Base-by-base conservation (phyloP, 2,113 vertebrate species). In the Brienomyrus brachyistius region DNA sequence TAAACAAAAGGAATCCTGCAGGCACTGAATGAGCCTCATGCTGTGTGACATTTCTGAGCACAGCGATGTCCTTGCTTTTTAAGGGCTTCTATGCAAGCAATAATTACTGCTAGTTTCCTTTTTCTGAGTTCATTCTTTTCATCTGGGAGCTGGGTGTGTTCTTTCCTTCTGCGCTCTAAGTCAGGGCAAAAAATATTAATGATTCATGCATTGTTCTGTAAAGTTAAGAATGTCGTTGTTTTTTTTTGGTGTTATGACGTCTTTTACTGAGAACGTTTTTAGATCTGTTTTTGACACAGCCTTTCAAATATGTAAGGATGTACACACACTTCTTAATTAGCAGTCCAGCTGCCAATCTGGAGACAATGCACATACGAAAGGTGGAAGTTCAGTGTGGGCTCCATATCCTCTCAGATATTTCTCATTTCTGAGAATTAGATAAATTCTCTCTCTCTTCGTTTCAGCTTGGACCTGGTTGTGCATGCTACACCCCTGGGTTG, bases 81-180 rank as follows among this genome's bases (percentile, higher is more conserved):
- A 52, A 35, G 45, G 11, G 45, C 45, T 77, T 59, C 80, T 47
- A 19, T 59, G 50, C 43, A 23, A 82, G 35, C 27, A 54, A 51
- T 86, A 50, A 86, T 50, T 86, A 86, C 31, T 19, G 3, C 40
- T 23, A 48, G 35, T 59, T 47, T 17, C 6, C 48, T 59, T 80
- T 31, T 80, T 80, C 56, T 40, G 2, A 51, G 43, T 19, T 88
- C 27, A 59, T 62, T 77, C 52, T 89, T 82, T 83, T 77, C 70
- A 77, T 35, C 35, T 40, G 74, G 27, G 35, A 77, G 31, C 35
- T 19, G 15, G 51, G 74, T 43, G 11, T 35, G 50, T 17, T 8
- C 62, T 91, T 88, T 86, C 88, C 48, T 70, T 77, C 50, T 45
- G 54, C 43, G 7, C 59, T 62, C 47, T 88, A 43, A 23, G 50